These are phyloP conservation scores for Lepus oiostolus DNA, from an alignment of 2,797 vertebrate genomes.

Conservation along the genomic window DNA sequence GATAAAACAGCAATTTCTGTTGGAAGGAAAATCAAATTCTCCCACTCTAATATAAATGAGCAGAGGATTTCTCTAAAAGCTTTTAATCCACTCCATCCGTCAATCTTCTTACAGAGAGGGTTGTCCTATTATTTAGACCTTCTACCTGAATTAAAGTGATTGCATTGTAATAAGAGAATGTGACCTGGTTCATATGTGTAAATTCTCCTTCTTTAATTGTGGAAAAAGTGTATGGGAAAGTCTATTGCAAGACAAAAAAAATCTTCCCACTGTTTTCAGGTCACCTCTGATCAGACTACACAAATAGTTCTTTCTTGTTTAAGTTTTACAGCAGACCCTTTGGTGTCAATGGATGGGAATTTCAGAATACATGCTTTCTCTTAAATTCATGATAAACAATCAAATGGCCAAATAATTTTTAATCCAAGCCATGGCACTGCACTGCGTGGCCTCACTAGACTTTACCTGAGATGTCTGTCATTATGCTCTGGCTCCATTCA, in stretches of 20 bases:
- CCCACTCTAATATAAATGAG: conserved; percentile 71
- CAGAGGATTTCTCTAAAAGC: conserved; percentile 74
- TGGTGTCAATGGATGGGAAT: neutral
- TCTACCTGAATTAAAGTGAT: conserved; percentile 38
- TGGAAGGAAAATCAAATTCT: conserved; percentile 78
- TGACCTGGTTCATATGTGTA: neutral
- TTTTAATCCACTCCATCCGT: conserved; percentile 79
- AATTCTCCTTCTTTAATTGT: neutral
- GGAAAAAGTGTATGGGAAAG: neutral
- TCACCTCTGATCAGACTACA: neutral
- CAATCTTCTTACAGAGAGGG: conserved; percentile 70
- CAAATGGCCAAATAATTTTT: neutral
- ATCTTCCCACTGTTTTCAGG: neutral
- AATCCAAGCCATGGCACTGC: neutral
- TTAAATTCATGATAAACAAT: neutral
- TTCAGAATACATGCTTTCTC: neutral
- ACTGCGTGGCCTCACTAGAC: neutral
- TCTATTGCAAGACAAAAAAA: neutral
- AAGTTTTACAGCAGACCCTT: neutral
- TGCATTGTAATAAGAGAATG: conserved; percentile 15
- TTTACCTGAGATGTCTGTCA: neutral
- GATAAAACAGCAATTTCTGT: conserved; percentile 76
- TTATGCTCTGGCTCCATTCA: neutral
- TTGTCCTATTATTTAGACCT: conserved; percentile 66
- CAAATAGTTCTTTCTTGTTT: neutral